Evolutionary conservation across 92 coral and sea anemone genomes (phyloP).

Genomic region (Zoanthus sociatus): DNA sequence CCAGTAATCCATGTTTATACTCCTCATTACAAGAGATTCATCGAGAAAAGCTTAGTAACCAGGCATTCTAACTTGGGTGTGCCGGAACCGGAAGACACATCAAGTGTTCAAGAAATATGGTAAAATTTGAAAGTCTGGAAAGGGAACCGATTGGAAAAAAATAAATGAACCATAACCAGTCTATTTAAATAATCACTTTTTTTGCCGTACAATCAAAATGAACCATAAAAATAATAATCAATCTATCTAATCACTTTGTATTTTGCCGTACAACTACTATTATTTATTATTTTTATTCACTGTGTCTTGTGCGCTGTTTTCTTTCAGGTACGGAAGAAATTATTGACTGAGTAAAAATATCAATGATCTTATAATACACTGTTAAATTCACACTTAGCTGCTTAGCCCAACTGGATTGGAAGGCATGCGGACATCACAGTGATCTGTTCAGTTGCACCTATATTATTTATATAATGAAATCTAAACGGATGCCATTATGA

Average conservation of each 20-base stretch:
- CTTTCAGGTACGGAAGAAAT: slow-evolving; percentile 37
- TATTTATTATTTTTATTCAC: slow-evolving; percentile 37
- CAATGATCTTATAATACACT: slow-evolving; percentile 39
- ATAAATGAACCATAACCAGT: slow-evolving; percentile 30
- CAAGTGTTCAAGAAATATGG: slow-evolving; percentile 47
- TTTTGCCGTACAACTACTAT: slow-evolving; percentile 38
- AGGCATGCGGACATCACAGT: slow-evolving; percentile 46
- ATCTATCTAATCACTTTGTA: slow-evolving; percentile 37
- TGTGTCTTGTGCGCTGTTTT: slow-evolving; percentile 33
- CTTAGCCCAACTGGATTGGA: slow-evolving; percentile 41
- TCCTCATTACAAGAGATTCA: slow-evolving; percentile 38
- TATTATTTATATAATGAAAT: slow-evolving; percentile 30
- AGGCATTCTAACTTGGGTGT: slow-evolving; percentile 34
- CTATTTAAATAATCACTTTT: slow-evolving; percentile 18
- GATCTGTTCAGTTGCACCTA: slow-evolving; percentile 51
- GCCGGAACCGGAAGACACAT: slow-evolving; percentile 43
- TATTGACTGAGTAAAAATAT: slow-evolving; percentile 38
- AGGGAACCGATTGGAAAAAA: slow-evolving; percentile 36
- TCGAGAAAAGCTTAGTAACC: slow-evolving; percentile 49
- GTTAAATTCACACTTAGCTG: slow-evolving; percentile 39
- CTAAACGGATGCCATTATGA: slow-evolving; percentile 30
- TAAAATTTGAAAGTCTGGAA: slow-evolving; percentile 30
- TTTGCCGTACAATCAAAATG: slow-evolving; percentile 24
- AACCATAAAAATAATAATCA: slow-evolving; percentile 35
- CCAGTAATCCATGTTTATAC: slow-evolving; percentile 28